A percentile compares a stretch with the other conserved stretches of the same genome.
Conservation (phyloP, 2,888 invertebrate genomes). For the Leptinotarsa tumamoca region DNA sequence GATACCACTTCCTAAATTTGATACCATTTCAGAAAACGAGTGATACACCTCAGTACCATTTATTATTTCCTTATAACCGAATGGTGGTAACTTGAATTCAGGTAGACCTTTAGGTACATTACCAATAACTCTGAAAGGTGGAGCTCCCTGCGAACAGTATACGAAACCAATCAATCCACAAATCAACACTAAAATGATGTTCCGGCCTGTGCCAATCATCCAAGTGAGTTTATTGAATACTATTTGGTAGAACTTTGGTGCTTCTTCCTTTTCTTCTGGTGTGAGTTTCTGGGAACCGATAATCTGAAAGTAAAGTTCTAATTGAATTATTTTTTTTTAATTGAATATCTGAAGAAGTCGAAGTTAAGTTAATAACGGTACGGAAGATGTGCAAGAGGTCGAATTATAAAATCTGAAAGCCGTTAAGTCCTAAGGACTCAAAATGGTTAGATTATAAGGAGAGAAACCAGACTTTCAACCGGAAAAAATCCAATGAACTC, state of each 20-base stretch:
- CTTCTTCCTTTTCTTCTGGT: slow-evolving; percentile 65
- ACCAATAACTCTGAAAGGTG: slow-evolving; percentile 84
- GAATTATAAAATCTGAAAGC: no score
- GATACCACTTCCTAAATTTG: slow-evolving; percentile 86
- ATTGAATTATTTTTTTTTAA: no score
- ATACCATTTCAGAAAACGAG: slow-evolving; percentile 78
- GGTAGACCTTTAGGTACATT: slow-evolving; percentile 83
- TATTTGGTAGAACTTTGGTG: slow-evolving; percentile 56
- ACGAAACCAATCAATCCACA: slow-evolving; percentile 78
- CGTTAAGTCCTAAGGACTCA: no score
- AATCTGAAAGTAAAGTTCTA: slow-evolving; percentile 67
- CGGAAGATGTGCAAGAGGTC: no score
- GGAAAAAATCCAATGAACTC: no score
- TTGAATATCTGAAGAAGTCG: no score
- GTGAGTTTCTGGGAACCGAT: slow-evolving; percentile 74
- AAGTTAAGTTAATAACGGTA: no score
- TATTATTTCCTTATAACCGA: slow-evolving; percentile 70
- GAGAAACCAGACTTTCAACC: no score
- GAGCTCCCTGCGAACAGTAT: slow-evolving; percentile 74
- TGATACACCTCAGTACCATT: slow-evolving; percentile 64
- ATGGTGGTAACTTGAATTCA: slow-evolving; percentile 74
- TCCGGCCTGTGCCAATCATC: slow-evolving; percentile 83
- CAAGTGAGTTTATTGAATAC: slow-evolving; percentile 77
- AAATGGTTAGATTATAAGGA: no score
- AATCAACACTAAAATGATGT: slow-evolving; percentile 84